Evolutionary conservation across 2,797 vertebrate species (phyloP), one percentile per base, ranked within the genome.

Genomic region (Scleropages formosus): DNA sequence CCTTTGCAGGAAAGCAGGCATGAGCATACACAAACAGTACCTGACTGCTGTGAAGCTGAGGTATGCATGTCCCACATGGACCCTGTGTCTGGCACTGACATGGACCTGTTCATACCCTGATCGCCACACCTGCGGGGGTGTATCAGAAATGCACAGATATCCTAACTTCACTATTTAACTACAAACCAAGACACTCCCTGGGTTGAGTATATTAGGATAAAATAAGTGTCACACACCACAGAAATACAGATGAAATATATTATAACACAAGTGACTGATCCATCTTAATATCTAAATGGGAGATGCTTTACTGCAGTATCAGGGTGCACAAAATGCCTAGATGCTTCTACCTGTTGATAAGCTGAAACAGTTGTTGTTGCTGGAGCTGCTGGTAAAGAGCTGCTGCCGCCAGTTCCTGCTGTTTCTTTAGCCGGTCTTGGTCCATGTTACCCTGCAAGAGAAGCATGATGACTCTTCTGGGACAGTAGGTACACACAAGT

Each of bases 41-140:
- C 92, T 87, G 92, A 80, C 73, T 89, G 91, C 90, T 95, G 90
- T 91, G 95, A 95, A 89, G 94, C 94, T 95, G 95, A 96, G 95
- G 95, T 96, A 95, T 96, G 94, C 90, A 95, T 91, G 88, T 97
- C 96, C 96, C 96, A 97, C 90, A 97, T 91, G 92, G 95, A 93
- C 87, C 94, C 94, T 82, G 95, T 94, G 90, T 97, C 96, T 87
- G 96, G 96, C 94, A 96, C 95, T 88, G 95, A 96, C 93, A 97
- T 93, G 84, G 95, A 96, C 84, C 96, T 92, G 90, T 92, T 94
- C 88, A 96, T 91, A 89, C 92, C 88, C 90, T 94, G 94, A 90
- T 96, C 95, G 84, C 94, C 94, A 77, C 93, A 92, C 90, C 95
- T 96, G 79, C 8, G 75, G 39, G 26, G n/a, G 26, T 31, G 26